phyloP scores from a whole-genome alignment of 2,113 vertebrate species.

The Conger conger region DNA sequence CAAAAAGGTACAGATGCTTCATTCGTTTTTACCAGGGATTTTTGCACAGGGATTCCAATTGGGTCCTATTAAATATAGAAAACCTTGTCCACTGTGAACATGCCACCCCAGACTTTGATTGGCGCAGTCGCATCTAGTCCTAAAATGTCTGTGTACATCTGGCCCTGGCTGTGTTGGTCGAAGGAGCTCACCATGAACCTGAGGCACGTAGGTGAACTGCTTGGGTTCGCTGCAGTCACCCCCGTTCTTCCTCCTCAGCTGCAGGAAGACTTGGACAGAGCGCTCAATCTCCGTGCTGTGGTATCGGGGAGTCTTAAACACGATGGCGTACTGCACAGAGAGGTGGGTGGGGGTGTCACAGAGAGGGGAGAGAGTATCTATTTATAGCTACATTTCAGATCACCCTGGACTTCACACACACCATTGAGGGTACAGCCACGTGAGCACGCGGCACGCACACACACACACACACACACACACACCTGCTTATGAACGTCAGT shows the following conservation, averaged over 20 bases:
- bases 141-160: background rate
- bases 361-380: background rate
- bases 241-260: constrained; percentile 90
- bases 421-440: background rate
- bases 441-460: background rate
- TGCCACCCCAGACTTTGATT: background rate
- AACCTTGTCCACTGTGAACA: background rate
- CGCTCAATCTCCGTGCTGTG: constrained; percentile 85
- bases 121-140: background rate
- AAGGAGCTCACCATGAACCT: constrained; percentile 79
- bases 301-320: constrained; percentile 91
- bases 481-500: background rate
- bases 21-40: no score
- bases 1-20: no score
- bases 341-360: background rate
- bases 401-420: background rate
- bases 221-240: constrained; percentile 93
- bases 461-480: constrained; percentile 20
- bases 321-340: constrained; percentile 87
- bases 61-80: background rate
- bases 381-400: background rate
- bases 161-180: background rate
- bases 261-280: constrained; percentile 89
- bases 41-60: background rate
- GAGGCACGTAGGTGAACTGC: constrained; percentile 92